Conservation (phyloP, 2,113 vertebrate genomes). For the Colaptes auratus region DNA sequence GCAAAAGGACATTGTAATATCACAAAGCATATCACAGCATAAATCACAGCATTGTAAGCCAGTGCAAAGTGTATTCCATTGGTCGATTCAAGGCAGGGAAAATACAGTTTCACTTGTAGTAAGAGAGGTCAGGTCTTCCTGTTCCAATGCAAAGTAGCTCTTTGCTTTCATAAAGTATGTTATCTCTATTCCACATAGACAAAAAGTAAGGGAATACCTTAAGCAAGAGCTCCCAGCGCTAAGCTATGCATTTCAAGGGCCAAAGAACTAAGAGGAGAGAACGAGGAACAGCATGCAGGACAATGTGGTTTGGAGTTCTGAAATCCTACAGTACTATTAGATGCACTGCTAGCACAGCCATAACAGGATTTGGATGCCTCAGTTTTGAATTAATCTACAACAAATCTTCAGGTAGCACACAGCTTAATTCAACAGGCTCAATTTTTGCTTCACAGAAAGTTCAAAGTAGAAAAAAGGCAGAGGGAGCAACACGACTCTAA, state of each 20-base stretch:
- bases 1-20: conserved; percentile 77
- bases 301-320: accelerated
- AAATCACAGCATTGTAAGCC: conserved; percentile 76
- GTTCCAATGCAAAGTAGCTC: conserved; percentile 11
- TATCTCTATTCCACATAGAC: not conserved
- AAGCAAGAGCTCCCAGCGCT: not conserved
- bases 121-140: conserved; percentile 49
- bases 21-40: conserved; percentile 68
- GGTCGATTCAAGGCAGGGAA: conserved; percentile 34
- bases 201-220: not conserved
- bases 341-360: not conserved
- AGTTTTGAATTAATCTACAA: not conserved
- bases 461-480: not conserved
- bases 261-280: not conserved
- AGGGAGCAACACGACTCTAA: not conserved
- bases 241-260: not conserved
- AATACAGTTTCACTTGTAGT: conserved; percentile 22
- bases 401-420: not conserved
- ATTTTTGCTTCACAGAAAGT: not conserved
- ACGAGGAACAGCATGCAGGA: not conserved
- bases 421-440: not conserved
- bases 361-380: not conserved
- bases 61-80: conserved; percentile 37
- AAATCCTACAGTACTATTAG: not conserved
- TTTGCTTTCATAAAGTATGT: not conserved